Evolutionary conservation across 2,113 vertebrate genomes (phyloP), one percentile per base, ranked within the genome.

Genomic region (Otocyon megalotis): DNA sequence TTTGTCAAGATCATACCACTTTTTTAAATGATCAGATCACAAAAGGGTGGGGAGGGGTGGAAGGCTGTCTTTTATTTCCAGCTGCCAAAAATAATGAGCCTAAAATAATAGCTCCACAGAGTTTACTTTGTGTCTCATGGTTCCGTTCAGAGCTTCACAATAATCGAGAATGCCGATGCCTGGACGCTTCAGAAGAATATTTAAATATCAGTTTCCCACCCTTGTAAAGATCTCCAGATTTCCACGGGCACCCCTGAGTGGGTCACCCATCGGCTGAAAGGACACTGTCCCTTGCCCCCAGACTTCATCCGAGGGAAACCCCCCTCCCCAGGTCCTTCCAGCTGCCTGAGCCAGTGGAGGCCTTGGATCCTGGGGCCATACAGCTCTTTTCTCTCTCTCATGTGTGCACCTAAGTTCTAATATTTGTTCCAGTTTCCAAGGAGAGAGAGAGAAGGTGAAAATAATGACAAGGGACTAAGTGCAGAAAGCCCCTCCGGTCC

Each of bases 351-450:
- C 24, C 69, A 3, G 0, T 0, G 1, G 48, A 65, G 37, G 28
- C 54, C 81, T 32, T 20, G 43, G 82, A 28, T n/a, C 54, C 28
- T 2, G 10, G n/a, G 67, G 58, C 69, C 37, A 58, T 0, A 4
- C 8, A 2, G 0, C 53, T 19, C 8, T 58, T 48, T 32, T 8
- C 65, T 54, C 28, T 0, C 0, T 5, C n/a, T 54, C 19, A 1
- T 0, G 32, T 17, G 16, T 4, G 6, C 32, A 32, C 1, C 1
- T 15, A 58, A 37, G 19, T 17, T 0, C 37, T 17, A 22, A 28
- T 60, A 28, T 4, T 80, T 28, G 19, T 67, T 50, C 50, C 8
- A 3, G 13, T 13, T n/a, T 50, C 65, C 37, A 22, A 69, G 79
- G 43, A 88, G 7, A 30, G 24, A 74, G 28, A 60, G 12, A 37